Percentiles rank a stretch among this genome's conserved stretches.
Conservation (phyloP, 2,113 vertebrate species). For the Nannobrachium achirus region DNA sequence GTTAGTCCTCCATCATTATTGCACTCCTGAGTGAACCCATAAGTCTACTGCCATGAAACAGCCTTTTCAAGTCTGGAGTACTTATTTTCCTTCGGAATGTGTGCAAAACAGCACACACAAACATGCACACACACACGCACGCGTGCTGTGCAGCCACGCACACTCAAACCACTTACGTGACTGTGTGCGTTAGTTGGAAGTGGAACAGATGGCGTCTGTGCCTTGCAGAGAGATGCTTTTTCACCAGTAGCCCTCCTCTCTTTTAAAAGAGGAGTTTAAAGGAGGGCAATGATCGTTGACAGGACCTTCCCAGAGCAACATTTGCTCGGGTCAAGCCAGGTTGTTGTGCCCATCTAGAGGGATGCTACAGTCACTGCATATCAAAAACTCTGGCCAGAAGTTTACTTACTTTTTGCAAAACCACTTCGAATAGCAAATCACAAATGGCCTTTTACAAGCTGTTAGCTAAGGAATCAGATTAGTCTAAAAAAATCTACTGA, state of each 20-base stretch:
- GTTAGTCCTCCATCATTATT: too few relatives aligned
- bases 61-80: too few relatives aligned
- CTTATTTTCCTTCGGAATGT: too few relatives aligned
- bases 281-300: constrained; percentile 46
- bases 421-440: background rate
- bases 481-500: too few relatives aligned
- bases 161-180: constrained; percentile 1
- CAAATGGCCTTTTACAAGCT: constrained; percentile 16
- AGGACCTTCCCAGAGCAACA: constrained; percentile 29
- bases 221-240: constrained; percentile 31
- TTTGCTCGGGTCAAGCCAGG: constrained; percentile 48
- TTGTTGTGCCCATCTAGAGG: constrained; percentile 32
- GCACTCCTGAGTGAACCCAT: too few relatives aligned
- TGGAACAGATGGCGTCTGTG: constrained; percentile 44
- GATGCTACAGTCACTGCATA: constrained; percentile 11
- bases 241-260: constrained; percentile 12
- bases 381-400: background rate
- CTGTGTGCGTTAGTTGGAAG: constrained; percentile 13
- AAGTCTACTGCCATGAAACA: too few relatives aligned
- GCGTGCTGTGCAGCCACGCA: constrained; percentile 40
- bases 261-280: constrained; percentile 10
- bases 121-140: too few relatives aligned
- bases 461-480: background rate
- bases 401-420: background rate
- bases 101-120: too few relatives aligned